Percentiles rank a stretch among this genome's conserved stretches.
phyloP scores from a whole-genome alignment of 2,888 invertebrate genomes.

The Synanthedon formicaeformis region DNA sequence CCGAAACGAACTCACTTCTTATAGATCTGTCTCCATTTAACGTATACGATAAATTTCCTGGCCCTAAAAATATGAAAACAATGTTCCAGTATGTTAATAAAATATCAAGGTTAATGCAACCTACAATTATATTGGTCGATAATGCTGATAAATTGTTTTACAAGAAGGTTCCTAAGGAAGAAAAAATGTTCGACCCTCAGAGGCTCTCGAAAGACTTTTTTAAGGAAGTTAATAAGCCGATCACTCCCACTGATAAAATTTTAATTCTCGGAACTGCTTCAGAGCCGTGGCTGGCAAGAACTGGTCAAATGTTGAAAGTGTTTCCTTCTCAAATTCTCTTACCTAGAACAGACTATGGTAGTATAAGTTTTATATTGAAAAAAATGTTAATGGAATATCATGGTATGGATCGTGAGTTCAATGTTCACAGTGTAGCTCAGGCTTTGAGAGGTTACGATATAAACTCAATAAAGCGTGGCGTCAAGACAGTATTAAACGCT shows the following conservation, averaged over 20 bases:
- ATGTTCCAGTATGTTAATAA: conserved; percentile 76
- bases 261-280: conserved; percentile 76
- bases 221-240: conserved; percentile 77
- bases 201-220: conserved; percentile 75
- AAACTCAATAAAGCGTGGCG: conserved; percentile 48
- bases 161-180: conserved; percentile 73
- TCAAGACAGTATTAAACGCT: conserved; percentile 52
- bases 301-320: conserved; percentile 55
- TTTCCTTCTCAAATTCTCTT: conserved; percentile 71
- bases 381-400: conserved; percentile 71
- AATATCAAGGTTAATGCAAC: conserved; percentile 76
- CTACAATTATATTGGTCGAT: conserved; percentile 79
- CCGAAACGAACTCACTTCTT: conserved; percentile 79
- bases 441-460: conserved; percentile 67
- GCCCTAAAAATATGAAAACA: conserved; percentile 75
- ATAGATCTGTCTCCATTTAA: conserved; percentile 81
- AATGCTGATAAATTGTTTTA: conserved; percentile 77
- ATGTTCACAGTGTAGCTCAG: conserved; percentile 70
- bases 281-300: conserved; percentile 75
- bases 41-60: conserved; percentile 76
- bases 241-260: conserved; percentile 75
- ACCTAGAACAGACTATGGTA: conserved; percentile 72
- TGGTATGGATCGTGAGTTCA: conserved; percentile 68
- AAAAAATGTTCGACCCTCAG: conserved; percentile 76
- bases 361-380: conserved; percentile 65